A percentile compares a stretch with the other conserved stretches of the same genome.
phyloP scores from a whole-genome alignment of 2,888 invertebrate genomes.

The Augochlorella aurata region DNA sequence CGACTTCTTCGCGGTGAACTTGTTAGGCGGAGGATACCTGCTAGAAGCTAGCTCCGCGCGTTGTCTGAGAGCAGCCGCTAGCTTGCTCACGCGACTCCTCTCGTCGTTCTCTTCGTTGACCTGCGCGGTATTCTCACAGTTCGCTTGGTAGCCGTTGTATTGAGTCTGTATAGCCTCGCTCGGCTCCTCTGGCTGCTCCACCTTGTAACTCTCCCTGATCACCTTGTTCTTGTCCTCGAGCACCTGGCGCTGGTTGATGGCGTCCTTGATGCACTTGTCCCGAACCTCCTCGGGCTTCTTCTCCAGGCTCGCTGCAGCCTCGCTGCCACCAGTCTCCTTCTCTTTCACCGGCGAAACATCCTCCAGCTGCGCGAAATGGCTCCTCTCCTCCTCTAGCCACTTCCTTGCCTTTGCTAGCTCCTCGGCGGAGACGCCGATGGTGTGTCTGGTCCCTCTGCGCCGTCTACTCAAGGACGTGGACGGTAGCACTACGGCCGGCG shows the following conservation, averaged over 20 bases:
- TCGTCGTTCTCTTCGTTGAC: constrained; percentile 53
- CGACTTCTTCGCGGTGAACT: constrained; percentile 86
- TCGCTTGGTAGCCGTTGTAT: constrained; percentile 26
- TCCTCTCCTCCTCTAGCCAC: constrained; percentile 85
- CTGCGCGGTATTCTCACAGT: constrained; percentile 15
- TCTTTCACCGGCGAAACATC: not conserved
- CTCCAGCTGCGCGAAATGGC: not conserved
- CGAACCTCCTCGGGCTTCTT: constrained; percentile 60
- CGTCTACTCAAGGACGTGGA: constrained; percentile 82
- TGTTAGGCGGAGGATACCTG: constrained; percentile 65
- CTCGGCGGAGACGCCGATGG: constrained; percentile 91
- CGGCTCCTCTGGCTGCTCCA: constrained; percentile 20
- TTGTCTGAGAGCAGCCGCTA: constrained; percentile 58
- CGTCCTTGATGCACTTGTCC: constrained; percentile 78
- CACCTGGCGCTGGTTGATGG: constrained; percentile 79
- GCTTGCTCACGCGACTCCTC: constrained; percentile 52
- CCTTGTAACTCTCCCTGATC: constrained; percentile 36
- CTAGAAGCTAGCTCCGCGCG: constrained; percentile 39
- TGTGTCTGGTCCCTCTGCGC: constrained; percentile 88
- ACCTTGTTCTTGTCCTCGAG: constrained; percentile 71
- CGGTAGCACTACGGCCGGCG: constrained; percentile 54
- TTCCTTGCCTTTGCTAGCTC: constrained; percentile 91
- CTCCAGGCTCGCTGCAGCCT: constrained; percentile 11
- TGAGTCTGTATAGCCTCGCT: constrained; percentile 18
- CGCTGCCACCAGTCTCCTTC: not conserved